phyloP scores from a whole-genome alignment of 2,113 vertebrate species.

The Andinoacara biseriatus region DNA sequence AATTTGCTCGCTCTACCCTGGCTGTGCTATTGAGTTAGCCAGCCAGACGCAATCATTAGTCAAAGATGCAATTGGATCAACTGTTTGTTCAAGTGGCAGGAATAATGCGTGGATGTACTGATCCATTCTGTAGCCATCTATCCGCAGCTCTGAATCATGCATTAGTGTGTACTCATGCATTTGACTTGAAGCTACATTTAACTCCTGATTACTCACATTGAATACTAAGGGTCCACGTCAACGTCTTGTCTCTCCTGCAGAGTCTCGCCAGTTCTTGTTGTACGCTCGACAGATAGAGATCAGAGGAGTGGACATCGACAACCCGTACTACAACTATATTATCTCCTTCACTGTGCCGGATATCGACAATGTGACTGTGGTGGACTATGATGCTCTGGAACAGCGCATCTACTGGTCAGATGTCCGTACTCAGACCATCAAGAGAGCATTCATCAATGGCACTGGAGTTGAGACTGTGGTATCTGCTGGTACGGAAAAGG shows the following conservation, averaged over 20 bases:
- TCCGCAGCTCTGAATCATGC: neutral
- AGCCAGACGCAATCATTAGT: slow-evolving; percentile 54
- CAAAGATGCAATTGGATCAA: slow-evolving; percentile 58
- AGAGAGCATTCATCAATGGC: slow-evolving; percentile 96
- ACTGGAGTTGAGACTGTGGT: slow-evolving; percentile 94
- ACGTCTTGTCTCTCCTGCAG: slow-evolving; percentile 69
- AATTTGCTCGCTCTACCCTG: slow-evolving; percentile 41
- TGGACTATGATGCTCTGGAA: slow-evolving; percentile 93
- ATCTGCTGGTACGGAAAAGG: slow-evolving; percentile 73
- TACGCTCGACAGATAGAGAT: slow-evolving; percentile 98
- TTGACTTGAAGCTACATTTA: slow-evolving; percentile 31
- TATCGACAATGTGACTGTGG: slow-evolving; percentile 95
- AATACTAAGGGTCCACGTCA: slow-evolving; percentile 12
- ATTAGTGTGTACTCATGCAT: slow-evolving; percentile 24
- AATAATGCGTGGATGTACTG: slow-evolving; percentile 26
- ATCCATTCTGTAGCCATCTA: slow-evolving; percentile 17
- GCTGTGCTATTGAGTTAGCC: slow-evolving; percentile 35
- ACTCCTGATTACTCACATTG: slow-evolving; percentile 13
- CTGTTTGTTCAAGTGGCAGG: slow-evolving; percentile 54
- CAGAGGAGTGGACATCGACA: slow-evolving; percentile 93
- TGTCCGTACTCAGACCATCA: slow-evolving; percentile 95
- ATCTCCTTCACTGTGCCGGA: slow-evolving; percentile 99
- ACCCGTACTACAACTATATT: slow-evolving; percentile 98
- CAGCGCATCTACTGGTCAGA: slow-evolving; percentile 98
- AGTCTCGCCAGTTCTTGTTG: slow-evolving; percentile 95